Evolutionary conservation across 2,888 invertebrate genomes (phyloP), one percentile per base, ranked within the genome.

Genomic region (Drosophila cognata): DNA sequence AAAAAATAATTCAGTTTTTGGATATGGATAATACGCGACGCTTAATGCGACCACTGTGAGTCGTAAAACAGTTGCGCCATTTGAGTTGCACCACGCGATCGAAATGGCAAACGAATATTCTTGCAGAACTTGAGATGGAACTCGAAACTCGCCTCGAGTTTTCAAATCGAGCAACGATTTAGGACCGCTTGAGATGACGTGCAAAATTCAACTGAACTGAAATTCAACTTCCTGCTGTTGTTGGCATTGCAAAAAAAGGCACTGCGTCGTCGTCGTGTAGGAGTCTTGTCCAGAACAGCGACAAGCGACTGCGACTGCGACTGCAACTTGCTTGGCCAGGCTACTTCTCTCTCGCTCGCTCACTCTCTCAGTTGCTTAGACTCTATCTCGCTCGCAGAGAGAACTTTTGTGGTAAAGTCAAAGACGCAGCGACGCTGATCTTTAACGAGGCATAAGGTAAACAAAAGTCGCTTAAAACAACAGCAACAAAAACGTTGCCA

Each of bases 181-280:
- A 82, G 77, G 77, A 85, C 85, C 85, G 85, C 80, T 88, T 88
- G 77, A 81, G 91, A 90, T 89, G 91, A 91, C 90, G 90, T 91
- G 84, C 91, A 86, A 89, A 88, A 82, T 88, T 84, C 78, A 79
- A 91, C 90, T 91, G 88, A 91, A 75, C 89, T 85, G 77, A 88
- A 88, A 89, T 70, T 89, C 69, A 81, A 89, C 88, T 91, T 87
- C 91, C 88, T 91, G 88, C 82, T 85, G 82, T 79, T 69, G 71
- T 79, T 69, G 71, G 38, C 66, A 68, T 51, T 82, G 90, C 90
- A 56, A 64, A 55, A 36, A 62, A 67, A 46, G 60, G 31, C 28
- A 36, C 38, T 57, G 64, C 71, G 68, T 72, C 71, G 61, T 72
- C 71, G 61, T 46, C 69, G 69, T 70, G 69, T 70, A 69, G 69